Evolutionary conservation across 2,888 invertebrate species (phyloP), one percentile per base, ranked within the genome.

Genomic region (Nomada fucata): DNA sequence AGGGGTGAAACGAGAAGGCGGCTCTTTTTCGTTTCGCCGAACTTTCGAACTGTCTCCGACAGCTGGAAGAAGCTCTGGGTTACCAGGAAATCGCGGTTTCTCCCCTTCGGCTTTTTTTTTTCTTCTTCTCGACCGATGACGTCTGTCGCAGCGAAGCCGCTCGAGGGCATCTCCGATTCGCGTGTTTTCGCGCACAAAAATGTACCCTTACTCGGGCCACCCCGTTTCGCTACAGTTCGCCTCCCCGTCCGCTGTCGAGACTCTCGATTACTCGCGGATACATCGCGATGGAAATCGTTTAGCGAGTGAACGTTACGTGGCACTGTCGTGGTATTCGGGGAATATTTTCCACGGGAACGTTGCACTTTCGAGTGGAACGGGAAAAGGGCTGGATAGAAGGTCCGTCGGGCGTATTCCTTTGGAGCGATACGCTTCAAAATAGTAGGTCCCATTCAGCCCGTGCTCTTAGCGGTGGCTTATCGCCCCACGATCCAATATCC

Each of bases 41-140:
- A 88, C 78, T 85, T 88, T 83, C 83, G 65, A 88, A 88, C 86
- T 88, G 85, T 82, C 82, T 77, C 74, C 57, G 67, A 72, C 88
- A 78, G 83, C 78, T 86, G 84, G 75, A 73, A 86, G 79, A 83
- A 84, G 69, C 71, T 79, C 72, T 60, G 70, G 76, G 81, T 44
- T 64, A 69, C 64, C 23, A 70, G 52, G 67, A 52, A 53, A 44
- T 7, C 57, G 47, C 53, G 13, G 1, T 42, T 13, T 64, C 13
- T 26, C 26, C 18, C 47, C 47, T 29, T 26, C 50, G 23, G 52
- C 42, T 55, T 42, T 55, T 55, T 42, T 70, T 23, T 47, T 9
- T 1, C 23, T 23, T 26, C 53, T n/a, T 11, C 63, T 52, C 57
- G 18, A 55, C n/a, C 68, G 72, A 68, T 47, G 67, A 75, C 71